These are phyloP conservation scores for Conopomorpha cramerella DNA, from an alignment of 1,140 invertebrate genomes.

Conservation along the genomic window DNA sequence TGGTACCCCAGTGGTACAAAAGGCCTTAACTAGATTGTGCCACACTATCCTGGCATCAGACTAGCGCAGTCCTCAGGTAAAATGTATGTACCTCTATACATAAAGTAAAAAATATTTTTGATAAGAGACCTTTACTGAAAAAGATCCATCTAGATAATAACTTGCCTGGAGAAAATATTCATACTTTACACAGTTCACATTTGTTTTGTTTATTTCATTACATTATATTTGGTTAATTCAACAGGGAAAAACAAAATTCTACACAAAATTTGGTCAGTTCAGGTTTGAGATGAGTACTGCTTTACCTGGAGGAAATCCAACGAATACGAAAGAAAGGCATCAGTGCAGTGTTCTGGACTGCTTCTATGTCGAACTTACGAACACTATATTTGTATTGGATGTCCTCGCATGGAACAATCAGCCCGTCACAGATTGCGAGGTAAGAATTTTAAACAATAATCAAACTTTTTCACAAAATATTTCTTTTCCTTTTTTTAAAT, in stretches of 20 bases:
- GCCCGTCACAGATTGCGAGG: slow-evolving; percentile 78
- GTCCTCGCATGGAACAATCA: slow-evolving; percentile 82
- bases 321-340: slow-evolving; percentile 33
- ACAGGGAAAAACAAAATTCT: slow-evolving; percentile 75
- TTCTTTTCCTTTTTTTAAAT: slow-evolving; percentile 13
- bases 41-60: no score
- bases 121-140: no score
- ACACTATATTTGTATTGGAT: slow-evolving; percentile 80
- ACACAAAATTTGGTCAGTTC: slow-evolving; percentile 69
- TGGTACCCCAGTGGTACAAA: no score
- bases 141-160: no score
- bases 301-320: slow-evolving; percentile 75
- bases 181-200: no score
- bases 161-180: no score
- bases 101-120: not conserved
- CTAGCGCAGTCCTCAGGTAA: no score
- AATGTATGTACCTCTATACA: no score
- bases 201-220: no score
- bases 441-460: no score
- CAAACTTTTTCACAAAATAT: no score
- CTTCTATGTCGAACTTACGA: slow-evolving; percentile 67
- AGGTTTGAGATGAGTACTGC: slow-evolving; percentile 65
- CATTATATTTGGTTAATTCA: slow-evolving; percentile 18
- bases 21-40: no score
- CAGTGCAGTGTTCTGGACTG: slow-evolving; percentile 77